Evolutionary conservation across 2,888 invertebrate genomes (phyloP), one percentile per base, ranked within the genome.

Genomic region (Steinernema hermaphroditum): DNA sequence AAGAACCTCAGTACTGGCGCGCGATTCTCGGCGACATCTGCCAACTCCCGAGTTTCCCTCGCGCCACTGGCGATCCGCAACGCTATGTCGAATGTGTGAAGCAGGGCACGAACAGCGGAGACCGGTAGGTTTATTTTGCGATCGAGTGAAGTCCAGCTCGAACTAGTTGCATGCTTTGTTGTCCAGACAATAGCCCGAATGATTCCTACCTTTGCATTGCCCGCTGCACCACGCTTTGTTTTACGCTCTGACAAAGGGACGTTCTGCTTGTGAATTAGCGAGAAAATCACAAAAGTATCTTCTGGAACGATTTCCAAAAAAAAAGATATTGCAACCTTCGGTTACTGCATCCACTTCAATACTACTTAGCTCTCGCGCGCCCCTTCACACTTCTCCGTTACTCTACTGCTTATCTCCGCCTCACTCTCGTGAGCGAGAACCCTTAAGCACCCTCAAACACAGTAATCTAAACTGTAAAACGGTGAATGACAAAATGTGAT

Each of bases 21-120:
- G 85, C 84, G 43, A 82, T 83, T 50, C 79, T 86, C 32, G 85
- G 85, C 54, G 85, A 86, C 73, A 81, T 86, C 74, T 86, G 86
- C 73, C 85, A 84, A 72, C 75, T 86, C 70, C 83, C 85, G 37
- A 78, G 78, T 29, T 81, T 85, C 76, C 85, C 84, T 12, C 76
- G 83, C 70, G 83, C 86, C 69, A 80, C 85, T 50, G 78, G 74
- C 49, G 82, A 84, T 72, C 83, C 86, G 43, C 78, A 78, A 68
- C 72, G 81, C 69, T 86, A 85, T 74, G 78, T 85, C 16, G 85
- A 85, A 72, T 85, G 85, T 79, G 81, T 85, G n/a, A 75, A 80
- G 72, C 81, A 82, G 75, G 75, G 76, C 73, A 75, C 78, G 44
- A 79, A 79, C 73, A 78, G 80, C 72, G 78, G 79, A 50, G 84